Conservation (phyloP, 2,797 vertebrate species). For the Pachyuromys duprasi region DNA sequence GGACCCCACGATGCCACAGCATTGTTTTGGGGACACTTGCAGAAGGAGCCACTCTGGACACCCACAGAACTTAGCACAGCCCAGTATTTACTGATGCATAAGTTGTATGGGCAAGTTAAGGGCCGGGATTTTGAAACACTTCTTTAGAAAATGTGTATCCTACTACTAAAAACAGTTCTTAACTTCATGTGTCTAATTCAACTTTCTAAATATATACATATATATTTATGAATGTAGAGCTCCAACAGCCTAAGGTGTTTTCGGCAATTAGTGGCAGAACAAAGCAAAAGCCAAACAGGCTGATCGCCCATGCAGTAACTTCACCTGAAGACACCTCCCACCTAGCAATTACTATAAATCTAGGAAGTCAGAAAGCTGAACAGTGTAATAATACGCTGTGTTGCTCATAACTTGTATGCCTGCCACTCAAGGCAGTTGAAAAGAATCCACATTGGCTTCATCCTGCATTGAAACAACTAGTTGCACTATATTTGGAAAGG, state of each 20-base stretch:
- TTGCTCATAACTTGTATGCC: background rate
- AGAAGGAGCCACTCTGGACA: background rate
- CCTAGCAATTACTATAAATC: background rate
- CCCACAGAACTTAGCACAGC: background rate
- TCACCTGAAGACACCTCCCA: background rate
- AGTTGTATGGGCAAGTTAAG: background rate
- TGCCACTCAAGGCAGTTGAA: background rate
- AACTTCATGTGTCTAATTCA: background rate
- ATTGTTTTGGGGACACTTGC: background rate
- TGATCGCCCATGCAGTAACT: background rate
- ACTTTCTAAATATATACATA: background rate
- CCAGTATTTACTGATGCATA: too few relatives aligned
- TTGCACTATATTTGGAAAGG: background rate
- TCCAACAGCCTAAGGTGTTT: background rate
- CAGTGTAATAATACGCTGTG: background rate
- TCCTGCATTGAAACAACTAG: background rate
- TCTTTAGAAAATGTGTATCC: constrained; percentile 4
- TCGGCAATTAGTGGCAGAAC: background rate
- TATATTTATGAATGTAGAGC: background rate
- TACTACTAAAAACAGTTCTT: constrained; percentile 5
- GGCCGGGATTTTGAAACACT: background rate
- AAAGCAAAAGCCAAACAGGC: background rate
- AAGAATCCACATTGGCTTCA: background rate
- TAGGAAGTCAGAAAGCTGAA: background rate
- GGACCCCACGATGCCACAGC: background rate